A percentile compares a stretch with the other conserved stretches of the same genome.
phyloP scores from a whole-genome alignment of 2,888 invertebrate genomes.

The Xylota sylvarum region DNA sequence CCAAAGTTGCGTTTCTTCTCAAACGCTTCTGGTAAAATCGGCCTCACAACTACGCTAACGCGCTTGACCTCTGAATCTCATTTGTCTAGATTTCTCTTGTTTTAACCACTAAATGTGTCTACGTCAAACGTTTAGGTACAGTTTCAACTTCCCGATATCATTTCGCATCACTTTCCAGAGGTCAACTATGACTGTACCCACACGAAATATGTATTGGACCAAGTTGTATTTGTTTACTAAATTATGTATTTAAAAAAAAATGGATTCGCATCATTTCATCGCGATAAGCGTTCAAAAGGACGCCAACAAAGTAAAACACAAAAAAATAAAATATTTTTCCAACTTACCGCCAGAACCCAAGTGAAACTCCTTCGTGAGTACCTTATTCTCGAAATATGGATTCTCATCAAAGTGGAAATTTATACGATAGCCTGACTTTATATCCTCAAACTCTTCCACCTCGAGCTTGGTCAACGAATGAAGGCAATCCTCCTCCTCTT shows the following conservation, averaged over 20 bases:
- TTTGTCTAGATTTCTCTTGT: no score
- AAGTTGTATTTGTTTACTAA: background rate
- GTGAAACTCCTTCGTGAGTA: constrained; percentile 91
- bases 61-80: no score
- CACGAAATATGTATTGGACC: background rate
- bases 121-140: constrained; percentile 25
- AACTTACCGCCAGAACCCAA: constrained; percentile 83
- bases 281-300: constrained; percentile 1
- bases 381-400: constrained; percentile 92
- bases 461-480: constrained; percentile 90
- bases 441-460: constrained; percentile 94
- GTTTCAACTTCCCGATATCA: background rate
- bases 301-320: background rate
- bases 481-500: constrained; percentile 93
- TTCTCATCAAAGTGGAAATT: constrained; percentile 92
- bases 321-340: background rate
- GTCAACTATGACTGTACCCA: background rate
- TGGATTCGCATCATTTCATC: background rate
- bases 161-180: background rate
- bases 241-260: background rate
- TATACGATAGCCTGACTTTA: constrained; percentile 93
- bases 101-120: no score
- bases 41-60: no score
- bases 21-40: no score
- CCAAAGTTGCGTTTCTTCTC: no score